Percentiles rank a stretch among this genome's conserved stretches.
These are phyloP conservation scores for Porites lobata DNA, from an alignment of 92 coral and sea anemone genomes.

Conservation along the genomic window DNA sequence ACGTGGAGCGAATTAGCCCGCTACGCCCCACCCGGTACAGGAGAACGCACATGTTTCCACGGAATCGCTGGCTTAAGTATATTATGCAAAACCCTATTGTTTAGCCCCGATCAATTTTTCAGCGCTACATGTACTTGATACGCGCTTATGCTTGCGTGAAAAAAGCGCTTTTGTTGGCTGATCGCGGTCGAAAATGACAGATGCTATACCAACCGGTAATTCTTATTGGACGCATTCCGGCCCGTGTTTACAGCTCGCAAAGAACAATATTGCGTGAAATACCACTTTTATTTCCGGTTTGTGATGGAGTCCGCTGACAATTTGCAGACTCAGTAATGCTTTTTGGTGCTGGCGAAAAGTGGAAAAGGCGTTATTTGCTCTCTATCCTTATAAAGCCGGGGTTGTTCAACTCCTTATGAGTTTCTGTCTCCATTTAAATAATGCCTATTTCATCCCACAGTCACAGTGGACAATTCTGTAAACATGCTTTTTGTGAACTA, in stretches of 20 bases:
- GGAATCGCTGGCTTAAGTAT: constrained; percentile 88
- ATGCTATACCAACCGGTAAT: constrained; percentile 86
- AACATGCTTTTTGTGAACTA: constrained; percentile 71
- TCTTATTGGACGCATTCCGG: constrained; percentile 82
- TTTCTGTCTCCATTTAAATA: neutral
- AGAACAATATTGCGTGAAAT: constrained; percentile 51
- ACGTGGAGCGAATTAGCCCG: constrained; percentile 82
- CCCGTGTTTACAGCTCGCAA: constrained; percentile 63
- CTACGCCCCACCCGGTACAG: constrained; percentile 98
- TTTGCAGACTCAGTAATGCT: constrained; percentile 2
- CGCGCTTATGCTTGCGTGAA: constrained; percentile 88
- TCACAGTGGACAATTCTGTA: constrained; percentile 85
- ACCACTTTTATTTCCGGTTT: constrained; percentile 36
- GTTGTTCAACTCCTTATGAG: neutral
- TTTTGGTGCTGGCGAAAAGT: too few relatives aligned
- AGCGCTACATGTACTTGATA: constrained; percentile 94
- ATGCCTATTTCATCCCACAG: constrained; percentile 83
- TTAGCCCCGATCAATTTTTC: constrained; percentile 87
- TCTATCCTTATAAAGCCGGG: too few relatives aligned
- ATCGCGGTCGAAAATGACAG: constrained; percentile 93
- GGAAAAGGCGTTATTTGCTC: too few relatives aligned
- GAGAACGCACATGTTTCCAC: constrained; percentile 95
- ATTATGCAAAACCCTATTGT: constrained; percentile 98
- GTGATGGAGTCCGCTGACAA: constrained; percentile 7
- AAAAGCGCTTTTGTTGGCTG: constrained; percentile 94